Percentiles rank a stretch among this genome's conserved stretches.
Conservation (phyloP, 1,140 invertebrate species). For the Psilanteris sp. region DNA sequence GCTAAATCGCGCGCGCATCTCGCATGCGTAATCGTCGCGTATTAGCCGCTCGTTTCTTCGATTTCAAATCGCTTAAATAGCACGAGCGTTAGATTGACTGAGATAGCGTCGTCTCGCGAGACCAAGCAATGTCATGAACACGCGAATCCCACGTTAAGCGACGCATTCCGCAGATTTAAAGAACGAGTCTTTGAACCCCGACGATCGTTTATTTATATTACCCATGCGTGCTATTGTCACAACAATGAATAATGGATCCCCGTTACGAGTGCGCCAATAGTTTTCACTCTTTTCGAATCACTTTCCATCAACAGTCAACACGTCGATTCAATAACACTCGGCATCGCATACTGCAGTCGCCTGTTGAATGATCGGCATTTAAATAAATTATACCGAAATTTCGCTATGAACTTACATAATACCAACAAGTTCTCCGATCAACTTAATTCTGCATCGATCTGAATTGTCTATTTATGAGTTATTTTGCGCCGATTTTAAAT, state of each 20-base stretch:
- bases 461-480: no score
- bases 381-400: no score
- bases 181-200: conserved; percentile 59
- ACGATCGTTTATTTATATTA: conserved; percentile 57
- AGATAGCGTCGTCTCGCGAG: conserved; percentile 54
- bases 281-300: conserved; percentile 27
- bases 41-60: conserved; percentile 36
- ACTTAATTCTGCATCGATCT: no score
- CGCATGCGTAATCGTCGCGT: conserved; percentile 45
- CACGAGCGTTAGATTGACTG: conserved; percentile 26
- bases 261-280: conserved; percentile 31
- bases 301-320: conserved; percentile 1
- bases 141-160: conserved; percentile 54
- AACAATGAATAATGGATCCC: conserved; percentile 56
- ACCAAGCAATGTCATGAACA: conserved; percentile 58
- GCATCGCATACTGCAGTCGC: no score
- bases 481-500: no score
- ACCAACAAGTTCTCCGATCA: no score
- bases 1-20: conserved; percentile 53
- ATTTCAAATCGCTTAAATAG: conserved; percentile 45
- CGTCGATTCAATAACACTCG: no score
- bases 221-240: conserved; percentile 56
- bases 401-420: no score
- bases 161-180: conserved; percentile 48
- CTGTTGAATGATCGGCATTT: no score